phyloP scores from a whole-genome alignment of 2,888 invertebrate genomes.

The Dryadula phaetusa region DNA sequence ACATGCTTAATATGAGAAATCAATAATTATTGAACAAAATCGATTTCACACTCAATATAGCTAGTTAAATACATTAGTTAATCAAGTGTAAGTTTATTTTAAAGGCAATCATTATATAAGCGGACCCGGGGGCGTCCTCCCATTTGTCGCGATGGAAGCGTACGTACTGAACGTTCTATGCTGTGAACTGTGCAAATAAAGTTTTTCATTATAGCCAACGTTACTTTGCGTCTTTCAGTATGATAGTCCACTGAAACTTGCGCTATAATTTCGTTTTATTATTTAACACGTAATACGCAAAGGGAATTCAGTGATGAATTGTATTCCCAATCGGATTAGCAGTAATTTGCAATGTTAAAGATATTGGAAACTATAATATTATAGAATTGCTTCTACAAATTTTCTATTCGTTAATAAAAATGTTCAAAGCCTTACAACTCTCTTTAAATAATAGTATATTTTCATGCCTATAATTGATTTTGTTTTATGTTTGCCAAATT shows the following conservation, averaged over 20 bases:
- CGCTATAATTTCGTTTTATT: neutral
- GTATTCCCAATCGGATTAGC: no score
- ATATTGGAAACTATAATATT: no score
- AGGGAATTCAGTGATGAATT: no score
- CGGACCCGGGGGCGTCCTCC: conserved; percentile 23
- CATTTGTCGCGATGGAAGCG: conserved; percentile 46
- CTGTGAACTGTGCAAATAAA: conserved; percentile 43
- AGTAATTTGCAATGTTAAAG: no score
- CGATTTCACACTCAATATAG: conserved; percentile 26
- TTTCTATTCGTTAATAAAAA: no score
- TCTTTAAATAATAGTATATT: no score
- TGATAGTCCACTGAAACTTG: conserved; percentile 14
- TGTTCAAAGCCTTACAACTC: no score
- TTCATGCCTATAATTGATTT: no score
- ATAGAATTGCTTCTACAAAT: no score
- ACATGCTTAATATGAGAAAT: neutral
- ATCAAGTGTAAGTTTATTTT: conserved; percentile 37
- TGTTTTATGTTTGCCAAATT: no score
- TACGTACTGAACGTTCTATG: conserved; percentile 32
- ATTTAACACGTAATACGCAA: no score
- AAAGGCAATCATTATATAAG: conserved; percentile 18
- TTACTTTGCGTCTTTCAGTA: conserved; percentile 42
- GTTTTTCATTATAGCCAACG: conserved; percentile 48
- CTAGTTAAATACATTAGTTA: conserved; percentile 25
- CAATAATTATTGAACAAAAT: neutral